phyloP scores from a whole-genome alignment of 2,888 invertebrate genomes.

The Volucella inflata region DNA sequence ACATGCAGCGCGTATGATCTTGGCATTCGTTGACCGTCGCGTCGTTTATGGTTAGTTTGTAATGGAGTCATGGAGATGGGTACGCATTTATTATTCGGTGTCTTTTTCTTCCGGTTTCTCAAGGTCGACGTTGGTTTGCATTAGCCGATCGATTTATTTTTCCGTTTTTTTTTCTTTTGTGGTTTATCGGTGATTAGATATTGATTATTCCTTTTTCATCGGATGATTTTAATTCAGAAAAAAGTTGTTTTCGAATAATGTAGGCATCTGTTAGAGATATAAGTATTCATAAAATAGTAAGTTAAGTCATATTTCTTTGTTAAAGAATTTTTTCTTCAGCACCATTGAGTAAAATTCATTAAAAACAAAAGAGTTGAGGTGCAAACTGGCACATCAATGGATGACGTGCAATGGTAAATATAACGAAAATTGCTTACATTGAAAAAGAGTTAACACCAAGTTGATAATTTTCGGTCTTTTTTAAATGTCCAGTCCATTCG shows the following conservation, averaged over 20 bases:
- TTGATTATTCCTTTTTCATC: neutral
- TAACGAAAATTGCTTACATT: slow-evolving; percentile 30
- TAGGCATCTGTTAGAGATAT: neutral
- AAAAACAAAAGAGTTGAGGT: slow-evolving; percentile 28
- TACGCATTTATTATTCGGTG: slow-evolving; percentile 6
- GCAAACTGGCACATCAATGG: slow-evolving; percentile 14
- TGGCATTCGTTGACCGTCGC: slow-evolving; percentile 58
- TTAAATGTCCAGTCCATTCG: slow-evolving; percentile 51
- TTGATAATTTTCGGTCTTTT: neutral
- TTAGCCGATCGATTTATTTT: slow-evolving; percentile 4
- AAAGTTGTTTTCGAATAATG: slow-evolving; percentile 13
- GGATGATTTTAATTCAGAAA: neutral
- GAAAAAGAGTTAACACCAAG: slow-evolving; percentile 42
- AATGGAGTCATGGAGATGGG: slow-evolving; percentile 70
- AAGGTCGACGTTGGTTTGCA: slow-evolving; percentile 48
- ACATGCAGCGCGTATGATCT: slow-evolving; percentile 44
- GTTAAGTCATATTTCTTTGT: too few species aligned
- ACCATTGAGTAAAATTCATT: neutral
- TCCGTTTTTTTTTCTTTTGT: slow-evolving; percentile 1
- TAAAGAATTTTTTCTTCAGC: too few species aligned
- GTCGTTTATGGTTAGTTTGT: slow-evolving; percentile 46
- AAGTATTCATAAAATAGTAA: slow-evolving; percentile 28
- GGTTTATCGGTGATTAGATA: neutral
- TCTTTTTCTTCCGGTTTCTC: slow-evolving; percentile 70
- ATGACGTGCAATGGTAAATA: neutral